phyloP scores from a whole-genome alignment of 2,797 vertebrate species.

The Lepidocolaptes lacrymiger region DNA sequence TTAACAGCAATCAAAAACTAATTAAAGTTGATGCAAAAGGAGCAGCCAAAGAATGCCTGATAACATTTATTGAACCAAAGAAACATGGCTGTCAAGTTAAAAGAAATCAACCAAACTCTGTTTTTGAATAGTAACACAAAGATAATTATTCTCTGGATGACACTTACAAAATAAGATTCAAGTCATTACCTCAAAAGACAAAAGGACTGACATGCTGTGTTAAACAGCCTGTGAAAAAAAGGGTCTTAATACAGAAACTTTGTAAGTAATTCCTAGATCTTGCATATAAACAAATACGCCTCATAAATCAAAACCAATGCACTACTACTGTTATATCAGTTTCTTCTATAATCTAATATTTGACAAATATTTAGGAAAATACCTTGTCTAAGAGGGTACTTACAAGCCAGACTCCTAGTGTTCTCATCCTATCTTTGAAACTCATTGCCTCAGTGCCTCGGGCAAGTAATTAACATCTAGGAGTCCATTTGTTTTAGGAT shows the following conservation, averaged over 20 bases:
- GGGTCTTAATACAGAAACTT: conserved; percentile 56
- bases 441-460: neutral
- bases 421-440: conserved; percentile 18
- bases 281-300: conserved; percentile 29
- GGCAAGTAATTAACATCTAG: conserved; percentile 35
- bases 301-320: conserved; percentile 56
- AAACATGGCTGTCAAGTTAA: conserved; percentile 77
- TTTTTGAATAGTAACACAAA: conserved; percentile 68
- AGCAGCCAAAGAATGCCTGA: conserved; percentile 79
- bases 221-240: conserved; percentile 56
- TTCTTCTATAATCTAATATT: conserved; percentile 7
- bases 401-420: neutral
- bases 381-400: neutral
- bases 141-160: conserved; percentile 72
- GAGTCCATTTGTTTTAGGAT: conserved; percentile 31
- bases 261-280: conserved; percentile 34
- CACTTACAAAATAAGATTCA: conserved; percentile 73
- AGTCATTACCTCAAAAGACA: conserved; percentile 75
- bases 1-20: conserved; percentile 84
- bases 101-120: conserved; percentile 72
- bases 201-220: conserved; percentile 63
- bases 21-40: conserved; percentile 80
- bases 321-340: neutral
- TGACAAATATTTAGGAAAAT: conserved; percentile 26
- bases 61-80: conserved; percentile 79